These are phyloP conservation scores for Drosophila quadrilineata DNA, from an alignment of 1,140 invertebrate species.

Conservation along the genomic window DNA sequence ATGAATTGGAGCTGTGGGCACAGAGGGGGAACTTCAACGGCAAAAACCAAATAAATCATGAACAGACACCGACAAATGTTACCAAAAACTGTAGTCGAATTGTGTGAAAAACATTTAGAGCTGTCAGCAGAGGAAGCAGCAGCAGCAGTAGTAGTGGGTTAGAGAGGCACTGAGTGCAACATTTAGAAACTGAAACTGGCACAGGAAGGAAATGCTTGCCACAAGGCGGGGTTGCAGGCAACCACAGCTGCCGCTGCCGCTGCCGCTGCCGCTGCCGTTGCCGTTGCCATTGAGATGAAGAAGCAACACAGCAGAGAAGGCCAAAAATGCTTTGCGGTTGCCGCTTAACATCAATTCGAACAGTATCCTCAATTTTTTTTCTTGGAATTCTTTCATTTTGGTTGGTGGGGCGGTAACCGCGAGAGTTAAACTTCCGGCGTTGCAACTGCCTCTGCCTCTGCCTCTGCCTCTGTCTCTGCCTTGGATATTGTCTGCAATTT, in stretches of 20 bases:
- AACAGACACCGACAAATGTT: constrained; percentile 57
- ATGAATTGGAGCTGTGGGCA: not conserved
- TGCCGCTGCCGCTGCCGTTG: constrained; percentile 32
- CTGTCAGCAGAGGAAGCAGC: constrained; percentile 17
- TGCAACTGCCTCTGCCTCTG: too few relatives aligned
- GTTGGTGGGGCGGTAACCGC: constrained; percentile 33
- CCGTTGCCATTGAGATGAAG: not conserved
- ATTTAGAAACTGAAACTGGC: constrained; percentile 1
- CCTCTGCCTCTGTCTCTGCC: too few relatives aligned
- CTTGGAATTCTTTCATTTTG: constrained; percentile 26
- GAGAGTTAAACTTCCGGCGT: constrained; percentile 45
- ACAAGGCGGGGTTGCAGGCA: constrained; percentile 26
- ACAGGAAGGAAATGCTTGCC: constrained; percentile 46
- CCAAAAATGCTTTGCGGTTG: constrained; percentile 60
- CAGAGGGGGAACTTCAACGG: constrained; percentile 23
- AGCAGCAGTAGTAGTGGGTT: too few relatives aligned
- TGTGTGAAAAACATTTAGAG: constrained; percentile 51
- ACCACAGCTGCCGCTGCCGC: constrained; percentile 8
- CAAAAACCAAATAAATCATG: constrained; percentile 72
- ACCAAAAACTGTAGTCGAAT: constrained; percentile 28
- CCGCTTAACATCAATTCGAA: too few relatives aligned
- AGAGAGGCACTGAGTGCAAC: not conserved
- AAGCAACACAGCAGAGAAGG: constrained; percentile 8
- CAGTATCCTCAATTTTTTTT: not conserved
- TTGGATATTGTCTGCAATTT: constrained; percentile 24